A percentile compares a stretch with the other conserved stretches of the same genome.
Conservation (phyloP, 2,797 vertebrate genomes). For the Galaxias olidus region DNA sequence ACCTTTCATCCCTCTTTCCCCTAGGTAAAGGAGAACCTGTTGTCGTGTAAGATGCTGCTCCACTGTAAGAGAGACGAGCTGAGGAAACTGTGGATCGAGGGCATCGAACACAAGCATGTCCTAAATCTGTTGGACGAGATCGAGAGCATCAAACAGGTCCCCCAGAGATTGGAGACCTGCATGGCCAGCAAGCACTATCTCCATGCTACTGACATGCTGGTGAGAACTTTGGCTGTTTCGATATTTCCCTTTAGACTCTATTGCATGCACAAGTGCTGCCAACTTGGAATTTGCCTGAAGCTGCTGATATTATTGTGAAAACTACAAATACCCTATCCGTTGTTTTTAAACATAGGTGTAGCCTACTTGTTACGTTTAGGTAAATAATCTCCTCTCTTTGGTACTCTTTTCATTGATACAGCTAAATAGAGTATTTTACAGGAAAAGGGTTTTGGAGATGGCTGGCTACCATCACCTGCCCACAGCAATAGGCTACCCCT, state of each 20-base stretch:
- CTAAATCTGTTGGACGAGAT: constrained; percentile 96
- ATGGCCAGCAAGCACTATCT: constrained; percentile 98
- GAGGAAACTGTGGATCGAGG: constrained; percentile 97
- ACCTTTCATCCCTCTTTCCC: constrained; percentile 9
- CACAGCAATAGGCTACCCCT: no score
- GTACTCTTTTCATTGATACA: no score
- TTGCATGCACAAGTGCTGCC: neutral
- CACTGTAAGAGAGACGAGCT: constrained; percentile 97
- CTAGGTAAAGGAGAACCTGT: constrained; percentile 96
- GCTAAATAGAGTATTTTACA: no score
- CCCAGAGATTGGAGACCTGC: constrained; percentile 89
- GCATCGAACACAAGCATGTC: constrained; percentile 97
- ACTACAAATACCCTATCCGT: no score
- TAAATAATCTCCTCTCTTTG: no score
- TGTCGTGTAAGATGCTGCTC: constrained; percentile 97
- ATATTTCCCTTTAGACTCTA: constrained; percentile 15
- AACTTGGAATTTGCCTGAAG: no score
- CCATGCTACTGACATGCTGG: constrained; percentile 95
- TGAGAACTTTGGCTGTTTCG: no score
- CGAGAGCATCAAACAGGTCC: constrained; percentile 97
- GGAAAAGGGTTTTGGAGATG: no score
- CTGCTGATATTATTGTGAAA: no score
- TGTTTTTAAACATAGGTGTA: no score
- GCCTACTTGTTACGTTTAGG: no score
- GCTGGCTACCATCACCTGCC: no score